Evolutionary conservation across 2,797 vertebrate species (phyloP).

Genomic region (Pteropus rufus): DNA sequence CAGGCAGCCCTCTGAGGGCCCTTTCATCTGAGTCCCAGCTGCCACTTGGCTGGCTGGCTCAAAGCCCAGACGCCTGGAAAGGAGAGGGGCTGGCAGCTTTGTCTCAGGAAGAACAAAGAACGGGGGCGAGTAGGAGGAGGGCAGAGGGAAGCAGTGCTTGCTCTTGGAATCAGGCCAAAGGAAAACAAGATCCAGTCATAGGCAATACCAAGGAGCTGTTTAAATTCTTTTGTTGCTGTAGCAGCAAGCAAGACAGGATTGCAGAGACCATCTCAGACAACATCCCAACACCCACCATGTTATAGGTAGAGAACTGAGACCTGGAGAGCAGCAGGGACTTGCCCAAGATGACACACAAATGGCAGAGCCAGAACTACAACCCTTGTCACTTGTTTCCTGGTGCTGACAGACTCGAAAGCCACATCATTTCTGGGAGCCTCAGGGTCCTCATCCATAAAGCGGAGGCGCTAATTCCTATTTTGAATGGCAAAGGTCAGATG

Average conservation of each 20-base stretch:
- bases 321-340: background rate
- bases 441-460: background rate
- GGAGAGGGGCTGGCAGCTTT: conserved; percentile 44
- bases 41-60: conserved; percentile 63
- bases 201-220: background rate
- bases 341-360: background rate
- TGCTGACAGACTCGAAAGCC: background rate
- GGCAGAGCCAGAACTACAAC: background rate
- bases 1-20: conserved; percentile 38
- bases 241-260: background rate
- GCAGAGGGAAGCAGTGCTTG: background rate
- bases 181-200: conserved; percentile 38
- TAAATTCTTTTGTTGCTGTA: conserved; percentile 33
- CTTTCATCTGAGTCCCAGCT: conserved; percentile 72
- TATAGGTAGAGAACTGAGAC: background rate
- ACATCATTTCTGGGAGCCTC: background rate
- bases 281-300: background rate
- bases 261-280: background rate
- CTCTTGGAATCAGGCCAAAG: conserved; percentile 50
- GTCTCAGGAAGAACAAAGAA: conserved; percentile 53
- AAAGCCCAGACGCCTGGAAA: conserved; percentile 40
- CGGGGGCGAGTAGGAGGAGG: background rate
- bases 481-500: background rate
- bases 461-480: background rate
- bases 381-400: background rate